phyloP scores from a whole-genome alignment of 2,888 invertebrate species.

The Campoplex nolae region DNA sequence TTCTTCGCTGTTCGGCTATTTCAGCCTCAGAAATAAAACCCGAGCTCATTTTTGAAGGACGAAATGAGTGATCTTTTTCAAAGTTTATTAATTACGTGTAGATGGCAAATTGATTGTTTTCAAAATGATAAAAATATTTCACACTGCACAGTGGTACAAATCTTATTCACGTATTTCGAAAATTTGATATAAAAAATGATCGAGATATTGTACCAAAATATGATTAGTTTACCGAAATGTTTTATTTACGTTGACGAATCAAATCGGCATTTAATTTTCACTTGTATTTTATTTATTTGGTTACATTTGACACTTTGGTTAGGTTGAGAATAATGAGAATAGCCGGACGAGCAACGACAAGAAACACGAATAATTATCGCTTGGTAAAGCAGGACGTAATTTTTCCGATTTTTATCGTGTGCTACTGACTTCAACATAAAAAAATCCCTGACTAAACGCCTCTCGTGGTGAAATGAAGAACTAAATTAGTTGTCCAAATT shows the following conservation, averaged over 20 bases:
- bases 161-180: background rate
- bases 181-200: background rate
- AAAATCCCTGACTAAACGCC: background rate
- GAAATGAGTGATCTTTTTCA: slow-evolving; percentile 1
- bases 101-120: background rate
- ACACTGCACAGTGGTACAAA: background rate
- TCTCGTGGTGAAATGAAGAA: background rate
- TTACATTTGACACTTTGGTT: slow-evolving; percentile 62
- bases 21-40: slow-evolving; percentile 96
- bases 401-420: background rate
- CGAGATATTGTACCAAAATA: slow-evolving; percentile 1
- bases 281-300: slow-evolving; percentile 58
- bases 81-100: background rate
- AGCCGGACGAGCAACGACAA: slow-evolving; percentile 15
- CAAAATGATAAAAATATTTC: background rate
- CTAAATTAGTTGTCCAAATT: background rate
- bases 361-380: background rate
- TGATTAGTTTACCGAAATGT: background rate
- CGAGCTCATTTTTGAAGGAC: slow-evolving; percentile 90
- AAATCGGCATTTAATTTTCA: slow-evolving; percentile 28
- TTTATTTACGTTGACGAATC: background rate
- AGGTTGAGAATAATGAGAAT: slow-evolving; percentile 27
- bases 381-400: background rate
- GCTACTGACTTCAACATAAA: background rate
- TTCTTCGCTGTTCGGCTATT: slow-evolving; percentile 91